Percentiles rank a stretch among this genome's conserved stretches.
These are phyloP conservation scores for Heliconius himera DNA, from an alignment of 1,140 invertebrate species.

Conservation along the genomic window DNA sequence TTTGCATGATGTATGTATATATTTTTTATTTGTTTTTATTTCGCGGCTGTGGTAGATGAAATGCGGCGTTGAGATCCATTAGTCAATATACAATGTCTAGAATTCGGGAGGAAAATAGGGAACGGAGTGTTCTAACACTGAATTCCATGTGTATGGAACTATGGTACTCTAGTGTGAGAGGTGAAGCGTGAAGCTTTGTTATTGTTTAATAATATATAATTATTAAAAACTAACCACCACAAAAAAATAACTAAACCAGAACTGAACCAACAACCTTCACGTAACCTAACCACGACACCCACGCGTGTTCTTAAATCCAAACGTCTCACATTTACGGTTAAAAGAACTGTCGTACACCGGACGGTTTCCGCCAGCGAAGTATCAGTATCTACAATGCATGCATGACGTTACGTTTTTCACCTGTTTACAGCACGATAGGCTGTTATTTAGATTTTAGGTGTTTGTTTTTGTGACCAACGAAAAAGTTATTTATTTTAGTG, in stretches of 20 bases:
- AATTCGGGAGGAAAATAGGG: background rate
- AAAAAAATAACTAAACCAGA: background rate
- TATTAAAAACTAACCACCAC: too few relatives aligned
- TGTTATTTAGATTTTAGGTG: conserved; percentile 18
- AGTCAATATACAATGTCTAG: background rate
- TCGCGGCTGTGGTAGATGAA: background rate
- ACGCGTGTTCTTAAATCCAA: background rate
- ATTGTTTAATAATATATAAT: too few relatives aligned
- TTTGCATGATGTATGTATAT: background rate
- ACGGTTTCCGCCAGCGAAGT: background rate
- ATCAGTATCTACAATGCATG: background rate
- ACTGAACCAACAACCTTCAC: background rate
- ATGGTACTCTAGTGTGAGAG: background rate
- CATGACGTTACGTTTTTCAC: conserved; percentile 8
- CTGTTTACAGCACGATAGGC: conserved; percentile 8
- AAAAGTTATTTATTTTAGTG: conserved; percentile 18
- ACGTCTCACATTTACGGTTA: background rate
- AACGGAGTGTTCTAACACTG: background rate
- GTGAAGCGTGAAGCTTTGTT: too few relatives aligned
- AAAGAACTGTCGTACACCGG: conserved; percentile 1
- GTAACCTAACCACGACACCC: background rate
- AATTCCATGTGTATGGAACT: background rate
- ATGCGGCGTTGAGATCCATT: background rate
- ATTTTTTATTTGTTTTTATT: too few relatives aligned
- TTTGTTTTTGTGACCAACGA: background rate